Evolutionary conservation across 2,113 vertebrate genomes (phyloP), one percentile per base, ranked within the genome.

Genomic region (Rhinoderma darwinii): DNA sequence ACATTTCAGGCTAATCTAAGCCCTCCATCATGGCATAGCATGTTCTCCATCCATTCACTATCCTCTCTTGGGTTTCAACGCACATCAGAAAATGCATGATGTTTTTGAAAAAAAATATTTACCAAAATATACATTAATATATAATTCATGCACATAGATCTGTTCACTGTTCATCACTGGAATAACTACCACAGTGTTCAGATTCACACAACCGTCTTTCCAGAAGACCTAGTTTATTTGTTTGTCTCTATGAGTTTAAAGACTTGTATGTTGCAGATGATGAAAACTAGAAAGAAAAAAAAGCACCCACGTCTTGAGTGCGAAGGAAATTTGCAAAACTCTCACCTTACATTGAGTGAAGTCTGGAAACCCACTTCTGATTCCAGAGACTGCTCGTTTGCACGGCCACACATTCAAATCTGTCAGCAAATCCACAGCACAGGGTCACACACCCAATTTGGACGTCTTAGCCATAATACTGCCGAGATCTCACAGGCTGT

Each of bases 331-430:
- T 54, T 43, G 41, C 35, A 30, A 70, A 81, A 81, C 32, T 86
- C 85, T 86, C 85, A 81, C 63, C 47, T 86, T 86, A 81, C 85
- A 86, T 30, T 7, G 44, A 80, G 61, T 18, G 27, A 73, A 81
- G 77, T 81, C 85, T 86, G 85, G 77, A 86, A 86, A 56, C 37
- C 68, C 20, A 73, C 61, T 86, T 56, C n/a, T 54, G 77, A 56
- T 72, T 81, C 77, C 63, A 86, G 68, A 79, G 70, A 73, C 85
- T 81, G 63, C 85, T 86, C 85, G 41, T 86, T 86, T 81, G 30
- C 77, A 56, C 37, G 47, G 85, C 77, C 77, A 73, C 85, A 86
- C 85, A 73, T 81, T 81, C 63, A 73, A 10, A 66, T 86, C 85
- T 86, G 85, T 86, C 85, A 86, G 63, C 77, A 77, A 73, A 81